Conservation (phyloP, 2,888 invertebrate species). For the Leucozona laternaria region DNA sequence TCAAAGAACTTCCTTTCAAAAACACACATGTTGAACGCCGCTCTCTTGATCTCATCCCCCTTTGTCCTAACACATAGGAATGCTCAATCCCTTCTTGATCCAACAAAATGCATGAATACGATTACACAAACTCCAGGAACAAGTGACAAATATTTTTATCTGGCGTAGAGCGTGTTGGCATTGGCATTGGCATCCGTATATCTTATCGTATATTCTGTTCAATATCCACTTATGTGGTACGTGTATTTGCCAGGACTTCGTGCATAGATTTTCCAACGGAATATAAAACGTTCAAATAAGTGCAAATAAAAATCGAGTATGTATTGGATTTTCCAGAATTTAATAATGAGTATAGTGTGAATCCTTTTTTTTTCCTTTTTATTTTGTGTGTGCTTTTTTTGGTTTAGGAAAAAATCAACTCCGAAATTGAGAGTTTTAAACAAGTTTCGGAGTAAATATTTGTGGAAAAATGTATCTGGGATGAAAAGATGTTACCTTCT, state of each 20-base stretch:
- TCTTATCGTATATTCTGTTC: neutral
- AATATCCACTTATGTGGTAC: conserved; percentile 20
- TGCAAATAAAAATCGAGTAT: conserved; percentile 64
- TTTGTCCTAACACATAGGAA: neutral
- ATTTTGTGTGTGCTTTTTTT: neutral
- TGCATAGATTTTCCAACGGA: conserved; percentile 66
- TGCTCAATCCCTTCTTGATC: conserved; percentile 67
- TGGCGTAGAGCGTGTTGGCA: conserved; percentile 55
- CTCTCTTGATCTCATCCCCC: neutral
- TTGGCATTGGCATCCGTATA: conserved; percentile 27
- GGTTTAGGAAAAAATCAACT: conserved; percentile 2
- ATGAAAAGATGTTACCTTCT: conserved; percentile 38
- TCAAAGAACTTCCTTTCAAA: conserved; percentile 23
- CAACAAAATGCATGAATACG: conserved; percentile 68
- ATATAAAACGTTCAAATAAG: conserved; percentile 54
- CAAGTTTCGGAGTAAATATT: conserved; percentile 58
- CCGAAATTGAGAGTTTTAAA: conserved; percentile 54
- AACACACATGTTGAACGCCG: conserved; percentile 35
- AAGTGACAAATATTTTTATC: conserved; percentile 66
- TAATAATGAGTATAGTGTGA: conserved; percentile 58
- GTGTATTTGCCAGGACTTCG: conserved; percentile 48
- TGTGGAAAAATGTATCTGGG: conserved; percentile 64
- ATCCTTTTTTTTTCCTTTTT: conserved; percentile 9
- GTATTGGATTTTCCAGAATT: conserved; percentile 70
- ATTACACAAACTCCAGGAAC: conserved; percentile 60